Evolutionary conservation across 2,888 invertebrate genomes (phyloP).

Genomic region (Fragum sueziense): DNA sequence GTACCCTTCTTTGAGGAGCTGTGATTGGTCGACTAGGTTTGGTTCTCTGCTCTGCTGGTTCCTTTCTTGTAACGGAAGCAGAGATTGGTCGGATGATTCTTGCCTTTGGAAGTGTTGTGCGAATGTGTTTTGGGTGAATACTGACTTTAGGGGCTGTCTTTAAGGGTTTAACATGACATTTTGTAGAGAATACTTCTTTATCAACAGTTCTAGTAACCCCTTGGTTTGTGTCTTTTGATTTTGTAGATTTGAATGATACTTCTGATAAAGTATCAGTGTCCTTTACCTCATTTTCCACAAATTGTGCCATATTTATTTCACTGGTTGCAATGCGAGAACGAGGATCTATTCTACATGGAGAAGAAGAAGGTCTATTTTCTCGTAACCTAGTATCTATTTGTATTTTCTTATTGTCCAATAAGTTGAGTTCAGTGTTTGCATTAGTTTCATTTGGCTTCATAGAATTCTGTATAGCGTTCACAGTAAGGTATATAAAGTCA

Average conservation of each 20-base stretch:
- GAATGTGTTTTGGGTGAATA: constrained; percentile 71
- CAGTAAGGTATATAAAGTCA: constrained; percentile 80
- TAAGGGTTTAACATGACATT: constrained; percentile 66
- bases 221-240: constrained; percentile 66
- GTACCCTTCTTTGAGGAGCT: constrained; percentile 57
- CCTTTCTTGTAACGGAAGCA: constrained; percentile 65
- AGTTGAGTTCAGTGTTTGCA: constrained; percentile 71
- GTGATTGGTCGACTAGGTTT: constrained; percentile 65
- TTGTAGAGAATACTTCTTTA: constrained; percentile 69
- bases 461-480: constrained; percentile 78
- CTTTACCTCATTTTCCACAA: constrained; percentile 57
- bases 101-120: constrained; percentile 74
- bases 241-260: constrained; percentile 65
- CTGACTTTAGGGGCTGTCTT: constrained; percentile 65
- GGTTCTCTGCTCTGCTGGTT: constrained; percentile 44
- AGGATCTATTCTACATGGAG: constrained; percentile 79
- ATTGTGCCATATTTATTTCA: constrained; percentile 70
- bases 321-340: constrained; percentile 76
- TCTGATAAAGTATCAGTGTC: constrained; percentile 67
- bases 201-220: constrained; percentile 59
- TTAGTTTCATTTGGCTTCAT: constrained; percentile 72
- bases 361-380: constrained; percentile 75
- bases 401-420: constrained; percentile 51
- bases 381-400: constrained; percentile 42
- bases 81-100: constrained; percentile 76